Evolutionary conservation across 2,797 vertebrate species (phyloP), one percentile per base, ranked within the genome.

Genomic region (Chrysocyon brachyurus): DNA sequence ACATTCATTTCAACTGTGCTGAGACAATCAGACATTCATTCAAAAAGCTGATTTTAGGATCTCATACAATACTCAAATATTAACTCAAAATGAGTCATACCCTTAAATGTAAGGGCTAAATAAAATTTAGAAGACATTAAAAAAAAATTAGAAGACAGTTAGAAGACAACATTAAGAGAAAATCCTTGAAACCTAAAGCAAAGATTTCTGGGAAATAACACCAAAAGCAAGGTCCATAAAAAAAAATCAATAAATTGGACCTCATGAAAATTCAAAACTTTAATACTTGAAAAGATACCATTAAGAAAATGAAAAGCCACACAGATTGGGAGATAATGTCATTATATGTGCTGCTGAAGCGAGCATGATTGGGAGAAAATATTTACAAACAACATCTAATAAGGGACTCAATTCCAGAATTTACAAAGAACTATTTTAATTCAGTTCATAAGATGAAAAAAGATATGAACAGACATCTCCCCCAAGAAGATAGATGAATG

Each of bases 231-330:
- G 19, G 33, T 77, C 26, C 73, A 61, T 61, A 83, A 90, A 68
- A 78, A 57, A 79, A 54, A 49, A 63, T 31, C 28, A 26, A 89
- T 56, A 94, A 91, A 82, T 3, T 56, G 12, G 12, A 75, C 36
- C 21, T 93, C 36, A 87, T 61, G 63, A 81, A 94, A 87, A 96
- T 79, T 85, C 57, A 87, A 87, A 97, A 79, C 12, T 56, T 73
- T 85, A 72, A 77, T 26, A 72, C 31, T 90, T 95, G 40, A 84
- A 79, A 83, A 96, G 49, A 83, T 14, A 87, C 8, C 6, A 73
- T 28, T 75, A 90, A 79, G 26, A 93, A 92, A 97, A 97, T 87
- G 40, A 93, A 73, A 91, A 86, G 14, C 16, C 24, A 78, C 40
- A 46, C 40, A 46, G 28, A 90, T 14, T 12, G 11, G 14, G 17